Evolutionary conservation across 2,888 invertebrate genomes (phyloP), one percentile per base, ranked within the genome.

Genomic region (Epiblema foenella): DNA sequence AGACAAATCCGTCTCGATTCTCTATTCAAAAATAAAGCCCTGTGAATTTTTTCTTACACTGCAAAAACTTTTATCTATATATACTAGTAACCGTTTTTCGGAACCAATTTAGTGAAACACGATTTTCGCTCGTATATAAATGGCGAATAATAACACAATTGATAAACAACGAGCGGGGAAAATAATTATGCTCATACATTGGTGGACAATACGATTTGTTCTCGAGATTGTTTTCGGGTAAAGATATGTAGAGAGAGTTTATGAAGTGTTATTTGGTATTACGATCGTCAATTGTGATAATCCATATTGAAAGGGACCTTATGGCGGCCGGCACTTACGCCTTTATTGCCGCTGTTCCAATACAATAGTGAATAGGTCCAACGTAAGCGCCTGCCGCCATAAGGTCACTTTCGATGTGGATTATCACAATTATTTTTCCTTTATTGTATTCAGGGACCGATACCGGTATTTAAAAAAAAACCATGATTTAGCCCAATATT

Each of bases 101-200:
- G 51, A 8, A 10, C 12, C n/a, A 12, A 33, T 63, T 63, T 33
- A 3, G 11, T 17, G 15, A 7, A 49, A 51, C 12, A 4, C 18
- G n/a, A 17, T 42, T 29, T 62, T 33, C 29, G 11, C 7, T 2
- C 8, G 29, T 63, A 51, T 57, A 33, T 46, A 59, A 65, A 64
- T 29, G 20, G 39, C 18, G 51, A 37, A 58, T 42, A 58, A 64
- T 64, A 64, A 42, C 51, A 39, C 58, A 20, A 52, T 69, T 64
- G 49, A 33, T 18, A 58, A 58, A 59, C 42, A 58, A 42, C 51
- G 42, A 29, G 11, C 18, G 12, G 57, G 69, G 64, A 33, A 69
- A 69, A 65, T 65, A 69, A 69, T 69, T 59, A 69, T 65, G 29
- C 51, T 52, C 42, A 18, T 58, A 29, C 57, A 59, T n/a, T 49